Conservation (phyloP, 2,113 vertebrate species). For the Polyodon spathula region DNA sequence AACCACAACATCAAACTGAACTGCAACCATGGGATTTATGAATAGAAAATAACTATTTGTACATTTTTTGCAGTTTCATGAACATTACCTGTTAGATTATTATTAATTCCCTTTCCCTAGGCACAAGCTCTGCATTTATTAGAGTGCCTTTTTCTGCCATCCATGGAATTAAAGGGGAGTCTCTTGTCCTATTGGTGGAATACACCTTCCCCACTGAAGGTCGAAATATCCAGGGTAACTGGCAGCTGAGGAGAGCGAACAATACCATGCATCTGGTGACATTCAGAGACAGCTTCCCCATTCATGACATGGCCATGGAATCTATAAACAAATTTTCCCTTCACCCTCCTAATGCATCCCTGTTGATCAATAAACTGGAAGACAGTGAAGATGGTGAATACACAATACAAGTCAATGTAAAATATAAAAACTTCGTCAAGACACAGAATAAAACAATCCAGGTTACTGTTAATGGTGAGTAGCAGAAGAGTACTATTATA, state of each 20-base stretch:
- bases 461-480: constrained; percentile 56
- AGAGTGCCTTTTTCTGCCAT: constrained; percentile 23
- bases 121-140: constrained; percentile 28
- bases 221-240: constrained; percentile 48
- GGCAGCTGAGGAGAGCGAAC: constrained; percentile 37
- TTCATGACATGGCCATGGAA: constrained; percentile 35
- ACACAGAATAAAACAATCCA: constrained; percentile 35
- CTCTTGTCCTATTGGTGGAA: constrained; percentile 43
- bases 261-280: constrained; percentile 37
- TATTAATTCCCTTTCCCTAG: constrained; percentile 17
- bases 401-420: constrained; percentile 44
- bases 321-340: constrained; percentile 28
- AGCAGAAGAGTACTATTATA: too few relatives aligned
- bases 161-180: constrained; percentile 37
- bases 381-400: constrained; percentile 48
- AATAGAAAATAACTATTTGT: too few relatives aligned
- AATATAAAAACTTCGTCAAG: constrained; percentile 27
- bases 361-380: constrained; percentile 38
- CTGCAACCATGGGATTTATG: too few relatives aligned
- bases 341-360: constrained; percentile 36
- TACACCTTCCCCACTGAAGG: constrained; percentile 31
- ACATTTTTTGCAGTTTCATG: too few relatives aligned
- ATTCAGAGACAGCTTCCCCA: constrained; percentile 34
- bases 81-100: too few relatives aligned
- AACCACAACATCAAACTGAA: too few relatives aligned